Evolutionary conservation across 2,888 invertebrate genomes (phyloP).

Genomic region (Leucania comma): DNA sequence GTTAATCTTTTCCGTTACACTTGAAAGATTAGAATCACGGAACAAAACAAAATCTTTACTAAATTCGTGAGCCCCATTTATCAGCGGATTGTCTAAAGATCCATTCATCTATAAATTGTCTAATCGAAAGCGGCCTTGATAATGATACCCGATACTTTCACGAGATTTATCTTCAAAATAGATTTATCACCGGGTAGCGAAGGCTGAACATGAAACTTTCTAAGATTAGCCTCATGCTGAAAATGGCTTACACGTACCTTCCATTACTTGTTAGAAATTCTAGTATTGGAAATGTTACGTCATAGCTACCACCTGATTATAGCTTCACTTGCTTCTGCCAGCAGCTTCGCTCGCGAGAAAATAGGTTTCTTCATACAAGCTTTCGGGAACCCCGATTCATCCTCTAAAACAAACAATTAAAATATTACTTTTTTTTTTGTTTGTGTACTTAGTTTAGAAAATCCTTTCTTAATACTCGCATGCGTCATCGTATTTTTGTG

Average conservation of each 20-base stretch:
- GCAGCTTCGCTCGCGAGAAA: too few species aligned
- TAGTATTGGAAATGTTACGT: neutral
- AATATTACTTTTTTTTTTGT: too few species aligned
- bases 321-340: too few species aligned
- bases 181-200: constrained; percentile 22
- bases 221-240: constrained; percentile 22
- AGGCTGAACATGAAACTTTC: constrained; percentile 25
- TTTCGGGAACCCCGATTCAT: too few species aligned
- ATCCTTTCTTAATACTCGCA: too few species aligned
- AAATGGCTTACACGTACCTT: constrained; percentile 31
- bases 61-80: constrained; percentile 13
- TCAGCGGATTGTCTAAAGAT: constrained; percentile 19
- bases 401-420: too few species aligned
- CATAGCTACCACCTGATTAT: too few species aligned
- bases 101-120: constrained; percentile 19
- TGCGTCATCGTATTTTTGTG: too few species aligned
- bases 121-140: constrained; percentile 23
- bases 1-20: constrained; percentile 5
- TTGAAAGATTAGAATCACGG: constrained; percentile 24
- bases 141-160: constrained; percentile 34
- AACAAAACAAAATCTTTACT: constrained; percentile 7
- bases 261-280: constrained; percentile 29
- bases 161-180: constrained; percentile 19
- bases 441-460: too few species aligned
- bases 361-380: too few species aligned